A percentile compares a stretch with the other conserved stretches of the same genome.
Evolutionary conservation across 2,113 vertebrate genomes (phyloP).

Genomic region (Ornithorhynchus anatinus): DNA sequence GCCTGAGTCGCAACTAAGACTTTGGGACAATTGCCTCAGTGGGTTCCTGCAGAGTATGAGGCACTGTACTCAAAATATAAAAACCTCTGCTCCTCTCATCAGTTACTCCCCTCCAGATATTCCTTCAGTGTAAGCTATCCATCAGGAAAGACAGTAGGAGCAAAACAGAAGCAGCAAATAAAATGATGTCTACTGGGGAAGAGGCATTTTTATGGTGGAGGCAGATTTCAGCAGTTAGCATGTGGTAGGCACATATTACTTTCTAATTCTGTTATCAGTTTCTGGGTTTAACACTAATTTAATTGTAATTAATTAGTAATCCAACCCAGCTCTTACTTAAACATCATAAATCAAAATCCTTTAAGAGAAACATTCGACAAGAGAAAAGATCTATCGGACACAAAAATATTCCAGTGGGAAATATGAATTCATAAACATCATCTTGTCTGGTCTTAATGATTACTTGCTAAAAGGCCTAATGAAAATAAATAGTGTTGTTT

Average conservation of each 20-base stretch:
- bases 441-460: conserved; percentile 8
- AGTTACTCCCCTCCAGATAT: too few relatives aligned
- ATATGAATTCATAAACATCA: conserved; percentile 27
- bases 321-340: not conserved
- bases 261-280: not conserved
- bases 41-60: too few relatives aligned
- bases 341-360: conserved; percentile 32
- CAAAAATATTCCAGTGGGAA: conserved; percentile 4
- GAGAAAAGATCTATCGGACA: conserved; percentile 13
- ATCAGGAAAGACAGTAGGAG: too few relatives aligned
- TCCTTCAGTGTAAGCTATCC: too few relatives aligned
- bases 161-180: too few relatives aligned
- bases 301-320: conserved; percentile 31
- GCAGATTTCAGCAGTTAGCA: not conserved
- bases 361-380: conserved; percentile 4
- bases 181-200: too few relatives aligned
- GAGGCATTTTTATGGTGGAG: not conserved
- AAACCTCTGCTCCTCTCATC: too few relatives aligned
- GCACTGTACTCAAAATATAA: too few relatives aligned
- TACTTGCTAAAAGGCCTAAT: conserved; percentile 23
- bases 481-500: conserved; percentile 2
- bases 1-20: too few relatives aligned
- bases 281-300: conserved; percentile 16
- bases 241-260: not conserved
- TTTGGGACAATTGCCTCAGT: too few relatives aligned